Percentiles rank a stretch among this genome's conserved stretches.
These are phyloP conservation scores for Hemiprocne comata DNA, from an alignment of 2,113 vertebrate genomes.

Conservation along the genomic window DNA sequence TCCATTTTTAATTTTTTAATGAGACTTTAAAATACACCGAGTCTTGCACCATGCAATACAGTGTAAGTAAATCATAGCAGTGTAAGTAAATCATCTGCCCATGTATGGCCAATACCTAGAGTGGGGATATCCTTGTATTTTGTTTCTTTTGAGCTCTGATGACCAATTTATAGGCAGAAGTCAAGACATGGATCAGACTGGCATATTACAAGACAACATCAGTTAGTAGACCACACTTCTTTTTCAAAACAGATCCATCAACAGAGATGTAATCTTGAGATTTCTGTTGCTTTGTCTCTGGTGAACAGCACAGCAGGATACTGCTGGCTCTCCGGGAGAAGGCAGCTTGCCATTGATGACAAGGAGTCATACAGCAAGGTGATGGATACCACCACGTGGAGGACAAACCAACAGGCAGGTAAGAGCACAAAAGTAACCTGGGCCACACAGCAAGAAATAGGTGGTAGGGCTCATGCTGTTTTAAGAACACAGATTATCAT, in stretches of 20 bases:
- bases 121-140: neutral
- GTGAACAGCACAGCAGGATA: neutral
- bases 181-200: neutral
- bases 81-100: neutral
- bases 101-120: accelerated
- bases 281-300: neutral
- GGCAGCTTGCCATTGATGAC: accelerated
- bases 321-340: accelerated
- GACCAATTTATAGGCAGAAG: neutral
- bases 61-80: neutral
- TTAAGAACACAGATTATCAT: accelerated
- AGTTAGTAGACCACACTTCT: neutral
- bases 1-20: slow-evolving; percentile 12
- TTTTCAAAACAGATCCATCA: neutral
- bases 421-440: neutral
- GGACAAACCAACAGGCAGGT: neutral
- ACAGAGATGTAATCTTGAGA: neutral
- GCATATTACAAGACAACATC: neutral
- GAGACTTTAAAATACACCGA: neutral
- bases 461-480: accelerated
- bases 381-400: accelerated
- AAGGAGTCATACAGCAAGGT: too few species aligned
- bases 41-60: neutral
- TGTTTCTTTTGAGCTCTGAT: neutral
- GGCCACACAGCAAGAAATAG: accelerated